phyloP scores from a whole-genome alignment of 2,888 invertebrate genomes.

The Anaspis maculata region DNA sequence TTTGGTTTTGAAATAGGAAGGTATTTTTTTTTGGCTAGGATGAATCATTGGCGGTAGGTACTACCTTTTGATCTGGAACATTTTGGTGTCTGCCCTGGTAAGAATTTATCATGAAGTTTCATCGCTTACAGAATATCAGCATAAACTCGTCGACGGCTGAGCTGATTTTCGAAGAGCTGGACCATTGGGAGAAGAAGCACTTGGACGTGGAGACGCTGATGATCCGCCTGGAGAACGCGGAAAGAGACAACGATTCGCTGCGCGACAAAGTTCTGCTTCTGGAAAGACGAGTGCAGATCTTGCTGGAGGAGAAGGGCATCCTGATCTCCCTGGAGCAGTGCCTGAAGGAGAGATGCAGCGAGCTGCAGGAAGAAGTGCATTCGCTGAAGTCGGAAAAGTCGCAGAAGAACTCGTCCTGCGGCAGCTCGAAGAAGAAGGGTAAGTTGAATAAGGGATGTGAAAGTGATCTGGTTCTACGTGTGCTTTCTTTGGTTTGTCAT shows the following conservation, averaged over 20 bases:
- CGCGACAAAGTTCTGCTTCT: slow-evolving; percentile 60
- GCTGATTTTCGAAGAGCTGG: slow-evolving; percentile 58
- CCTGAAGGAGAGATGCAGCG: slow-evolving; percentile 66
- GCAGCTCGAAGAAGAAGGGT: slow-evolving; percentile 50
- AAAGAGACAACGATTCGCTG: slow-evolving; percentile 56
- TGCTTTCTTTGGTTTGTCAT: background rate
- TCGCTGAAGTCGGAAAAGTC: slow-evolving; percentile 50
- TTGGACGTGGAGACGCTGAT: slow-evolving; percentile 72
- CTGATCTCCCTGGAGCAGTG: slow-evolving; percentile 65
- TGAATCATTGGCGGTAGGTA: background rate
- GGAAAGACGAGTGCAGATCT: slow-evolving; percentile 63
- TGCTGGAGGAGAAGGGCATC: slow-evolving; percentile 71
- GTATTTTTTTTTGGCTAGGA: too few species aligned
- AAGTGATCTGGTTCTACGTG: background rate
- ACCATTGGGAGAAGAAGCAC: slow-evolving; percentile 67
- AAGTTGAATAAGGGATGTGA: slow-evolving; percentile 21
- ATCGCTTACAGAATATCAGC: slow-evolving; percentile 55
- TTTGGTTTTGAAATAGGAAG: too few species aligned
- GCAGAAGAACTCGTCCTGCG: slow-evolving; percentile 43
- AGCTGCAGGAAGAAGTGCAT: slow-evolving; percentile 63
- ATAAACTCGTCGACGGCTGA: slow-evolving; percentile 57
- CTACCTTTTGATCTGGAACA: background rate
- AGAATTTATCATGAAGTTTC: too few species aligned
- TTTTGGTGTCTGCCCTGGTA: too few species aligned
- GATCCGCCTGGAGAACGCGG: slow-evolving; percentile 60